Conservation (phyloP, 2,113 vertebrate species). For the Siniperca knerii region DNA sequence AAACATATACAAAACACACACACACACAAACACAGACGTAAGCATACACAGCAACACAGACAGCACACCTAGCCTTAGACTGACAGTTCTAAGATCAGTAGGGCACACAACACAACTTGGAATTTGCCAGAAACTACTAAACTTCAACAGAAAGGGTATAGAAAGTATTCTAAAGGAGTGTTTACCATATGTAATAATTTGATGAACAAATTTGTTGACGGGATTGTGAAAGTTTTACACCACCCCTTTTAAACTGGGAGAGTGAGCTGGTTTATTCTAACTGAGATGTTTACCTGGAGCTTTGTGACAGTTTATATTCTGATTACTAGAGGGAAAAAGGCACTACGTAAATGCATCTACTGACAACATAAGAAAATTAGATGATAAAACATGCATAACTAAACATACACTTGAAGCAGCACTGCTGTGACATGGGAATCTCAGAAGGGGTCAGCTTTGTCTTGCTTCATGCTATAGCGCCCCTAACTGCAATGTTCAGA, state of each 20-base stretch:
- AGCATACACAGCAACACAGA: background rate
- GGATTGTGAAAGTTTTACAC: background rate
- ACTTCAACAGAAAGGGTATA: background rate
- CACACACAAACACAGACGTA: constrained; percentile 22
- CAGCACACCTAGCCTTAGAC: background rate
- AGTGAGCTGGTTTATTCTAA: background rate
- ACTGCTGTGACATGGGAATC: too few relatives aligned
- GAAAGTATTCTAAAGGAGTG: background rate
- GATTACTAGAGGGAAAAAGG: background rate
- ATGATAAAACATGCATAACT: too few relatives aligned
- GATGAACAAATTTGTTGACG: background rate
- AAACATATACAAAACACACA: constrained; percentile 39
- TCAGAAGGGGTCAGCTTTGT: too few relatives aligned
- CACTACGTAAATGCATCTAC: background rate
- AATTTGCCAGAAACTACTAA: background rate
- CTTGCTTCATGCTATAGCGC: too few relatives aligned
- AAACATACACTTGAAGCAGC: too few relatives aligned
- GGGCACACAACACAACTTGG: background rate
- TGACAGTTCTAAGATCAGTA: background rate
- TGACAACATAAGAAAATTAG: background rate
- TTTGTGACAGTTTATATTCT: background rate
- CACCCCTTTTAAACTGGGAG: background rate
- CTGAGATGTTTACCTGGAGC: background rate
- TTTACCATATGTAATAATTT: background rate
- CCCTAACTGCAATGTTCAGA: too few relatives aligned